Evolutionary conservation across 1,140 invertebrate genomes (phyloP), one percentile per base, ranked within the genome.

Genomic region (Theocolax elegans): DNA sequence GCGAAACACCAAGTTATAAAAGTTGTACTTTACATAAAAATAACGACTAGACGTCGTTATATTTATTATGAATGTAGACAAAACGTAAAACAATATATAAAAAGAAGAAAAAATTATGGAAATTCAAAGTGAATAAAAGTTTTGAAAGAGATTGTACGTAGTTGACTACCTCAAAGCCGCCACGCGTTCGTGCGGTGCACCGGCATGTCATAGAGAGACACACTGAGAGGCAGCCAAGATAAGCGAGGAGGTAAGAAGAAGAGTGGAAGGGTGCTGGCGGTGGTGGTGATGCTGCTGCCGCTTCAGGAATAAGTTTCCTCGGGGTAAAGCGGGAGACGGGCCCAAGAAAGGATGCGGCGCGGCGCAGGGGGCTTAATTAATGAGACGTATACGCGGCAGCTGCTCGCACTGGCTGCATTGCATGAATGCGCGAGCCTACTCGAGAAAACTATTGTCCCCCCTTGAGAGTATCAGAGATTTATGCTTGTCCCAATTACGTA

Each of bases 331-430:
- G 9, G 29, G 59, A 56, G 53, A 70, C 40, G 58, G 2, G 15
- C n/a, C n/a, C 23, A 63, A 65, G 31, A 49, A 25, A 31, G 46
- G 49, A 44, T 17, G 40, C 40, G 27, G 29, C 44, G 10, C 31
- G 56, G 64, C 51, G 35, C 65, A 35, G 71, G 72, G 53, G 62
- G 72, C 72, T 78, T 78, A 78, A 78, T 78, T 78, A 78, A 78
- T 78, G 77, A 76, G 77, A 75, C 77, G 72, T 72, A 73, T 27
- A 42, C 62, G 74, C 75, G 64, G 71, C 72, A 77, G 76, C 75
- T 75, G 76, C 73, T 72, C 72, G 71, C 71, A 3, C 9, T 8
- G 66, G 71, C 67, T 73, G 72, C 72, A 77, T 75, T 75, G 68
- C 74, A 72, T 71, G 75, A 69, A 69, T 62, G 56, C 40, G 25